Conservation (phyloP, 2,888 invertebrate species). For the Drosophila rubida region DNA sequence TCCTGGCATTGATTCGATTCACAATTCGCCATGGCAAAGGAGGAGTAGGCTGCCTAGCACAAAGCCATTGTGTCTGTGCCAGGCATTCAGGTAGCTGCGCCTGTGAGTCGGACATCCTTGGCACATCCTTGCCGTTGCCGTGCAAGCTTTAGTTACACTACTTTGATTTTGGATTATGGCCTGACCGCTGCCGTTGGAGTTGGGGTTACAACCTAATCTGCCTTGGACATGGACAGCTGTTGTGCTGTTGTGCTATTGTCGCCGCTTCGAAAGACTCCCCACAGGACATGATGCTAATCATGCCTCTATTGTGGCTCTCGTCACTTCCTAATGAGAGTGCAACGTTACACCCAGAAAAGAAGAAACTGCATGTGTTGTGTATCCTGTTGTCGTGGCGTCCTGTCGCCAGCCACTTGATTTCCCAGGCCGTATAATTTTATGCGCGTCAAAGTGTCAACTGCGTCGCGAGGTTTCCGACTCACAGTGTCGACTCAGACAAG, state of each 20-base stretch:
- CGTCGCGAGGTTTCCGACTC: slow-evolving; percentile 63
- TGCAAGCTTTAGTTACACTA: slow-evolving; percentile 74
- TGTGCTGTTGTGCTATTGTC: slow-evolving; percentile 52
- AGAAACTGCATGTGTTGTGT: slow-evolving; percentile 33
- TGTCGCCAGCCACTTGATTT: slow-evolving; percentile 67
- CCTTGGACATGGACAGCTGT: slow-evolving; percentile 55
- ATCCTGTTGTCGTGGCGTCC: slow-evolving; percentile 57
- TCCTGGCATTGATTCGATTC: slow-evolving; percentile 59
- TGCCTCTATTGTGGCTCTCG: slow-evolving; percentile 57
- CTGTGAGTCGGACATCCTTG: slow-evolving; percentile 48
- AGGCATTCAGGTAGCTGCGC: slow-evolving; percentile 50
- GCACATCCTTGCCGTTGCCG: slow-evolving; percentile 35
- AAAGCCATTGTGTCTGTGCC: slow-evolving; percentile 59
- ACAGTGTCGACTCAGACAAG: slow-evolving; percentile 6
- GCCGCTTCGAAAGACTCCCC: slow-evolving; percentile 60
- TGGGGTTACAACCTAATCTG: slow-evolving; percentile 60
- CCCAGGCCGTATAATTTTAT: slow-evolving; percentile 70
- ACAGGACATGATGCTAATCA: slow-evolving; percentile 67
- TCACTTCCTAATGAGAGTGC: slow-evolving; percentile 77
- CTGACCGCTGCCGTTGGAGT: slow-evolving; percentile 23
- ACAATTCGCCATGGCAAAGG: slow-evolving; percentile 43
- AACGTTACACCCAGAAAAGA: slow-evolving; percentile 63
- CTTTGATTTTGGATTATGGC: slow-evolving; percentile 69
- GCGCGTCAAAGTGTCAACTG: slow-evolving; percentile 74
- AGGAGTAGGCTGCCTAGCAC: slow-evolving; percentile 28